Evolutionary conservation across 2,888 invertebrate genomes (phyloP).

Genomic region (Drosophila melanosoma): DNA sequence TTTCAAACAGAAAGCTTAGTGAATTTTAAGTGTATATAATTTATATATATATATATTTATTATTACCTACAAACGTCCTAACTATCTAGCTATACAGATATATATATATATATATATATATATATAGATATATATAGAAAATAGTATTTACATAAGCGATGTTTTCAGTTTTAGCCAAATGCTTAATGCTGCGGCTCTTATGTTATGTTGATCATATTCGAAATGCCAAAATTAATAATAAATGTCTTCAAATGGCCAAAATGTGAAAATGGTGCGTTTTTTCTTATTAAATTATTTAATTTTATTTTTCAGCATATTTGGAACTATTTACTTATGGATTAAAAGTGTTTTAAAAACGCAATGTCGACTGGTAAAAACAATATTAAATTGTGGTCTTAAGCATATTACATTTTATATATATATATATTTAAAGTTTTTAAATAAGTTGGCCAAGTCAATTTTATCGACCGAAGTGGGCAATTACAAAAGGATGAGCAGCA

Average conservation of each 20-base stretch:
- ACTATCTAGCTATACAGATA: not conserved
- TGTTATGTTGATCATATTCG: slow-evolving; percentile 62
- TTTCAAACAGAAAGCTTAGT: slow-evolving; percentile 26
- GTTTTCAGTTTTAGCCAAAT: slow-evolving; percentile 36
- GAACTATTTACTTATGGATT: not conserved
- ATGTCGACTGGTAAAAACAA: too few species aligned
- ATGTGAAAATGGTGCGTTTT: slow-evolving; percentile 27
- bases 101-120: too few species aligned
- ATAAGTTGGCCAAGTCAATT: too few species aligned
- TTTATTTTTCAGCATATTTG: too few species aligned
- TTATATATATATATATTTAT: slow-evolving; percentile 38
- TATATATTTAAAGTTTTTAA: too few species aligned
- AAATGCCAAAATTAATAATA: slow-evolving; percentile 68
- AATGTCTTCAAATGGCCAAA: slow-evolving; percentile 52
- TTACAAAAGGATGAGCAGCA: too few species aligned
- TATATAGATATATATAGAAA: not conserved
- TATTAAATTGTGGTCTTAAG: too few species aligned
- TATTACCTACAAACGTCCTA: not conserved
- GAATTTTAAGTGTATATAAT: slow-evolving; percentile 52
- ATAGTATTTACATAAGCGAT: slow-evolving; percentile 23
- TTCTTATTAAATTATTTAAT: too few species aligned
- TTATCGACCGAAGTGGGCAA: too few species aligned
- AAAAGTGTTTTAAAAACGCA: too few species aligned
- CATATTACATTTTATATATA: too few species aligned
- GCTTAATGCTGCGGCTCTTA: slow-evolving; percentile 18